These are phyloP conservation scores for Tortricodes alternella DNA, from an alignment of 2,888 invertebrate species.

Conservation along the genomic window DNA sequence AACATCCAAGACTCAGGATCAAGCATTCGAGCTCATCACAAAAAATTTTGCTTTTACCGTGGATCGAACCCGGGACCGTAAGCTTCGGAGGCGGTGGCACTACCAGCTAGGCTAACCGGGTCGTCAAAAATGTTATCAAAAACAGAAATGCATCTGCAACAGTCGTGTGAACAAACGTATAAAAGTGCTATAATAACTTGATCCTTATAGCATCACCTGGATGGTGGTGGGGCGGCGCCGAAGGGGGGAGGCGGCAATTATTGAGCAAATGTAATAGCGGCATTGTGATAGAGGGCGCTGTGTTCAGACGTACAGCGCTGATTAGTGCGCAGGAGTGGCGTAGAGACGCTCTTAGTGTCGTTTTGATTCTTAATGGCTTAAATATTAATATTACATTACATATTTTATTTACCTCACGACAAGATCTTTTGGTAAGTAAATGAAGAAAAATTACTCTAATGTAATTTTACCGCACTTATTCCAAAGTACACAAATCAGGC, in stretches of 20 bases:
- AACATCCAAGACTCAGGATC: too few relatives aligned
- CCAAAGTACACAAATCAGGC: too few relatives aligned
- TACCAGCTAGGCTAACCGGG: not conserved
- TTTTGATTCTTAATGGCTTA: not conserved
- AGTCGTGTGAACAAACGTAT: not conserved
- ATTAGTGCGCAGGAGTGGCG: constrained; percentile 61
- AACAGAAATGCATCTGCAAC: not conserved
- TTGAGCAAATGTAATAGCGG: constrained; percentile 80
- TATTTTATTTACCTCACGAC: too few relatives aligned
- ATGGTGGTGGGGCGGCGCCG: constrained; percentile 34
- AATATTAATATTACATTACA: too few relatives aligned
- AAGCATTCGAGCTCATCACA: too few relatives aligned
- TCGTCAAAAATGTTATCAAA: not conserved
- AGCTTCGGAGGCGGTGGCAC: too few relatives aligned
- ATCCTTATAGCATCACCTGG: constrained; percentile 30
- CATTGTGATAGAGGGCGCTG: constrained; percentile 74
- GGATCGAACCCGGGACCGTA: too few relatives aligned
- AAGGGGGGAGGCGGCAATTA: constrained; percentile 66
- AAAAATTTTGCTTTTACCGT: too few relatives aligned
- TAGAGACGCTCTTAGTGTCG: constrained; percentile 42
- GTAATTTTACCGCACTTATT: too few relatives aligned
- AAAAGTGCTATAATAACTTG: constrained; percentile 20
- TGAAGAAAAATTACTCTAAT: too few relatives aligned
- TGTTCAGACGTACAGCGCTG: constrained; percentile 70
- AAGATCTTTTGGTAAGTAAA: too few relatives aligned